Base-by-base conservation (phyloP, 1,140 invertebrate genomes). In the Halyomorpha halys region DNA sequence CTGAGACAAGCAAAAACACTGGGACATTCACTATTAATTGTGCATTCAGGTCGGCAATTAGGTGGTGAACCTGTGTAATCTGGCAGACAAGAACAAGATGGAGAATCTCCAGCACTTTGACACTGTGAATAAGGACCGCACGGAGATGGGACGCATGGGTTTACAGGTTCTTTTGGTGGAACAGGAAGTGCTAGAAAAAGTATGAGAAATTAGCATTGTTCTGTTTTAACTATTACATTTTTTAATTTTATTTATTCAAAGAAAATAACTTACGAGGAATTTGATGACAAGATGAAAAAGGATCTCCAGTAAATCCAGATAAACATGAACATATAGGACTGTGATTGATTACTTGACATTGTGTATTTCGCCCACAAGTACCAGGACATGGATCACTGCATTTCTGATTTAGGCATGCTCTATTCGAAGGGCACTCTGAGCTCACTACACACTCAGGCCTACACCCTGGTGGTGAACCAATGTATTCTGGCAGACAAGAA, bases 341-440 rank as follows among this genome's bases (percentile, higher is more conserved):
- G 16, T 62, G 61, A 30, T 62, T 62, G 27, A 62, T 62, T 39
- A 62, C 61, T 45, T 62, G 44, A 51, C 61, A 62, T 18, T 51
- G 44, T 15, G 61, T 82, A 70, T 83, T 82, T 13, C 80, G 73
- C 13, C 89, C 89, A 74, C 90, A 93, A 14, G 83, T 81, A 61
- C 86, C 86, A 14, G 81, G 79, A 67, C 89, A 91, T n/a, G 88
- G 87, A 72, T 91, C 83, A 45, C 80, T 76, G 71, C 89, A 91
- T 76, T 86, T 87, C 70, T 88, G 81, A 73, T 87, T 85, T 19
- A 87, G 78, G 71, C 88, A 91, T 1, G 86, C 85, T 71, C 83
- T 80, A 65, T 81, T 81, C 13, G 78, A 73, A 51, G 82, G 75
- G 75, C 87, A 86, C 74, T 91, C 87, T 15, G 84, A 83, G 72